Evolutionary conservation across 2,113 vertebrate species (phyloP).

Genomic region (Cyprinodon brontotheroides): DNA sequence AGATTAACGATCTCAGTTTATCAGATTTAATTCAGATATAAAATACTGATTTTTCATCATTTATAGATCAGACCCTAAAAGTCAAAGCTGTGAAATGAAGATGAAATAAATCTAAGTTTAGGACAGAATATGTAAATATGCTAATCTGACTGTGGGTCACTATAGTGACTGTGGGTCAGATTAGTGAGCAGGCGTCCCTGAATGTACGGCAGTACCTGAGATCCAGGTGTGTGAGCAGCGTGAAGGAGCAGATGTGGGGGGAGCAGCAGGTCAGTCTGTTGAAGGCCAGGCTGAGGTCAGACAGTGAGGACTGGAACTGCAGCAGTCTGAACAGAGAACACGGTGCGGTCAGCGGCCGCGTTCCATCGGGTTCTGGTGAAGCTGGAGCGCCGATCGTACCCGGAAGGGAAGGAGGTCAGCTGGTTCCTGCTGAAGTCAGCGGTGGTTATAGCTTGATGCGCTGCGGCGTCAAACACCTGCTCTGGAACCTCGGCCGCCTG

Average conservation of each 20-base stretch:
- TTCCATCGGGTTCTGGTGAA: too few relatives aligned
- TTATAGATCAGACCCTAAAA: too few relatives aligned
- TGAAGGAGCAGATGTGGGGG: conserved; percentile 82
- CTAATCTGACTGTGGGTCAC: too few relatives aligned
- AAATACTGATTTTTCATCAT: too few relatives aligned
- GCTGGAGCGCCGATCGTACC: conserved; percentile 73
- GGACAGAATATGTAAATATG: too few relatives aligned
- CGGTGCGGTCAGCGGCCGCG: not conserved
- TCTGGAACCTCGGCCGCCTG: conserved; percentile 83
- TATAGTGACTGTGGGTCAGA: too few relatives aligned
- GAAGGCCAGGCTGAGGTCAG: conserved; percentile 89
- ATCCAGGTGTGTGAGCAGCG: conserved; percentile 85
- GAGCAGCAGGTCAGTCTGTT: conserved; percentile 87
- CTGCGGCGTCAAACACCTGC: conserved; percentile 84
- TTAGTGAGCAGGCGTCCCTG: too few relatives aligned
- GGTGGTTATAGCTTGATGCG: conserved; percentile 66
- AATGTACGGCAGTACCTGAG: conserved; percentile 15
- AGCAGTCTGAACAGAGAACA: conserved; percentile 80
- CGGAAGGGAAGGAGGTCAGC: conserved; percentile 83
- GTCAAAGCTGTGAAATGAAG: too few relatives aligned
- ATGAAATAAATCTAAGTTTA: too few relatives aligned
- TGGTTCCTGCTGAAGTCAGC: conserved; percentile 95
- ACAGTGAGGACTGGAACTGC: conserved; percentile 83
- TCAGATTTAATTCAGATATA: too few relatives aligned
- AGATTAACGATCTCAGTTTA: too few relatives aligned